Evolutionary conservation across 2,113 vertebrate genomes (phyloP).

Genomic region (Struthidea cinerea): DNA sequence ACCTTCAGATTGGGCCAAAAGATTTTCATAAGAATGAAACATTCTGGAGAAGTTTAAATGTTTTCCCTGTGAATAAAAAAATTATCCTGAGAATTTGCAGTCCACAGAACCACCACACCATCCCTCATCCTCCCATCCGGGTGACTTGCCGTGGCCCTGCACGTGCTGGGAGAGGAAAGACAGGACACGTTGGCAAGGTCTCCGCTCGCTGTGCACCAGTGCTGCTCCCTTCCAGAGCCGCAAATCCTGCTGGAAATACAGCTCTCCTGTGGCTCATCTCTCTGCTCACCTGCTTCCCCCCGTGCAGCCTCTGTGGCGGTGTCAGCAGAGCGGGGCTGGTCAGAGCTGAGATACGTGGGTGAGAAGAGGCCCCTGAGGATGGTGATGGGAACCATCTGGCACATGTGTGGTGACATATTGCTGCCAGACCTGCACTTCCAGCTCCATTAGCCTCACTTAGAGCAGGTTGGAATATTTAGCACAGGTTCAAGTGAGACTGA

Average conservation of each 20-base stretch:
- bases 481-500: background rate
- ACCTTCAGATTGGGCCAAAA: background rate
- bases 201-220: background rate
- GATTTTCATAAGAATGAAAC: background rate
- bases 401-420: background rate
- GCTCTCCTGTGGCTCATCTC: background rate
- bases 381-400: conserved; percentile 7
- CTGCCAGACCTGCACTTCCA: conserved; percentile 2
- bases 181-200: background rate
- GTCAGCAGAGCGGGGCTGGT: background rate
- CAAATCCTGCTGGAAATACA: background rate
- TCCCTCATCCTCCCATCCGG: background rate
- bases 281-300: background rate
- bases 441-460: conserved; percentile 36
- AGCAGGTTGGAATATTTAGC: background rate
- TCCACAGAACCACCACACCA: background rate
- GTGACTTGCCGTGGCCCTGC: background rate
- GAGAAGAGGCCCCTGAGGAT: background rate
- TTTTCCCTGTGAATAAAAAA: background rate
- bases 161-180: background rate
- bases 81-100: background rate
- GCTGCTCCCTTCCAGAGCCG: background rate
- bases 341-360: background rate
- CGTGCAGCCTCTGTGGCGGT: background rate
- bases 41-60: background rate